Evolutionary conservation across 1,140 invertebrate species (phyloP).

Genomic region (Zaprionus vittiger): DNA sequence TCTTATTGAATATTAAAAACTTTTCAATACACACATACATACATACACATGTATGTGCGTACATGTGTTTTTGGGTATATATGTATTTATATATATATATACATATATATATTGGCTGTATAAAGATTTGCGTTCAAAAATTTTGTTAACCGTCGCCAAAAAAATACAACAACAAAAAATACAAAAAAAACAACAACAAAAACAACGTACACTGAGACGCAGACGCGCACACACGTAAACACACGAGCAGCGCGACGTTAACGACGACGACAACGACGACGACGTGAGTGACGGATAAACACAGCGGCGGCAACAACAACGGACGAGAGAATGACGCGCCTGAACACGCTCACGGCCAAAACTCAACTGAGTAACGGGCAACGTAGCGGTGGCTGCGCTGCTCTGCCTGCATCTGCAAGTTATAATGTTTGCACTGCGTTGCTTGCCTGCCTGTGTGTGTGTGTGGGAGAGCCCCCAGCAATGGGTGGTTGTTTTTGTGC

Average conservation of each 20-base stretch:
- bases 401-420: constrained; percentile 51
- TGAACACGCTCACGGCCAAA: constrained; percentile 58
- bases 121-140: constrained; percentile 33
- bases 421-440: constrained; percentile 7
- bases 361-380: constrained; percentile 55
- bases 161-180: constrained; percentile 40
- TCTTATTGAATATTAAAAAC: constrained; percentile 24
- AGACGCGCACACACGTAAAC: constrained; percentile 55
- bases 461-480: constrained; percentile 37
- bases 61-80: constrained; percentile 3
- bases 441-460: constrained; percentile 17
- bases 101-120: constrained; percentile 20
- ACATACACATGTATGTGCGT: constrained; percentile 8
- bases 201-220: constrained; percentile 52
- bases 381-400: constrained; percentile 37
- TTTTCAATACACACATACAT: constrained; percentile 19
- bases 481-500: constrained; percentile 47
- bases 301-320: constrained; percentile 32
- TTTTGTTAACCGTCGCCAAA: constrained; percentile 55
- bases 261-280: constrained; percentile 15
- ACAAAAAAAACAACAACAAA: constrained; percentile 45
- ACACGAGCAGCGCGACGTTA: constrained; percentile 24
- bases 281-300: constrained; percentile 27
- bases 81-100: constrained; percentile 17
- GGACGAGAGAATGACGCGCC: constrained; percentile 38